Evolutionary conservation across 1,140 invertebrate species (phyloP).

Genomic region (Tetramorium parvispinum): DNA sequence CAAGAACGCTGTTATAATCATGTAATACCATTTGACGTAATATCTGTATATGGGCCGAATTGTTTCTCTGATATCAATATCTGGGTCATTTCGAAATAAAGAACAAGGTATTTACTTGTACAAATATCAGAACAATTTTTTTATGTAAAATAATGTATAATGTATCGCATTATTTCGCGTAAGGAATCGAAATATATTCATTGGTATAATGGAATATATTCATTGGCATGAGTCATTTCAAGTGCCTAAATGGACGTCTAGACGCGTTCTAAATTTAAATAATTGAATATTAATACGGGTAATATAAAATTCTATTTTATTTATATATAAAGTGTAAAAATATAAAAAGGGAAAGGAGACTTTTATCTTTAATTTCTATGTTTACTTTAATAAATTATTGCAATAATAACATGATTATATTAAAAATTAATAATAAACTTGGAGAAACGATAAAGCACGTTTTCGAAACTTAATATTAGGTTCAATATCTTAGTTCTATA

Average conservation of each 20-base stretch:
- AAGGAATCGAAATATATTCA: background rate
- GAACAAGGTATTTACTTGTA: background rate
- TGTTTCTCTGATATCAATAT: background rate
- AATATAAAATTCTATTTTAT: background rate
- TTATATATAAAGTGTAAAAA: background rate
- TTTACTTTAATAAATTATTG: background rate
- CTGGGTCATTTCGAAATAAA: background rate
- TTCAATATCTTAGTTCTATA: background rate
- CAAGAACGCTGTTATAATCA: background rate
- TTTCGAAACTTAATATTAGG: background rate
- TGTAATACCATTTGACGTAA: conserved; percentile 8
- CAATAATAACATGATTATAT: background rate
- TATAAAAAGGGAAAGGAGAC: background rate
- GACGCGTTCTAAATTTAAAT: background rate
- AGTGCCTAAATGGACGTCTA: background rate
- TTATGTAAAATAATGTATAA: background rate
- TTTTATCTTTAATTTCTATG: background rate
- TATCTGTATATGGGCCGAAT: background rate
- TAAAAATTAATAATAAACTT: conserved; percentile 6
- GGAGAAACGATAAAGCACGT: background rate
- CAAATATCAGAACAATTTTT: background rate
- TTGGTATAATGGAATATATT: background rate
- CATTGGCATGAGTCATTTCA: too few relatives aligned
- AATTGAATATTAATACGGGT: background rate
- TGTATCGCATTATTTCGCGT: background rate